Percentiles rank a stretch among this genome's conserved stretches.
Conservation (phyloP, 2,888 invertebrate species). For the Suillia variegata region DNA sequence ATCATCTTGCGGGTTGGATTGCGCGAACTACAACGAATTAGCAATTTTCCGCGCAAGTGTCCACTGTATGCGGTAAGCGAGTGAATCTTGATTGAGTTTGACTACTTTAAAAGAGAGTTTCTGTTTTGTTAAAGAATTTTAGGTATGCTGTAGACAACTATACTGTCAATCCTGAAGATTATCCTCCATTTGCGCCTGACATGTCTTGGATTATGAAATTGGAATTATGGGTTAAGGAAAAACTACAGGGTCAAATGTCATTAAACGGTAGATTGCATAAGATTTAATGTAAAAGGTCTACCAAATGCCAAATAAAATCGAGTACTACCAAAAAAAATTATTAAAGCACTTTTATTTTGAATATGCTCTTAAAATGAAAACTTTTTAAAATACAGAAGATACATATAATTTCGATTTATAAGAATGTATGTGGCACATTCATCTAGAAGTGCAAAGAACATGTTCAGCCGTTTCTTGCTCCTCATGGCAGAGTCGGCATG, state of each 20-base stretch:
- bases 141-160: slow-evolving; percentile 12
- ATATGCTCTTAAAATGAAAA: too few relatives aligned
- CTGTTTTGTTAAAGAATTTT: slow-evolving; percentile 6
- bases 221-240: background rate
- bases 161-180: slow-evolving; percentile 13
- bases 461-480: too few relatives aligned
- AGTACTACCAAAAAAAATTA: too few relatives aligned
- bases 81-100: too few relatives aligned
- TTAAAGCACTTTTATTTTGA: too few relatives aligned
- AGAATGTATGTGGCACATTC: too few relatives aligned
- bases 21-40: slow-evolving; percentile 4
- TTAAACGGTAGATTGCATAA: background rate
- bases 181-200: slow-evolving; percentile 6
- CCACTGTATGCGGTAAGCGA: slow-evolving; percentile 33
- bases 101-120: background rate
- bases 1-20: background rate
- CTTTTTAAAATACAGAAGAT: too few relatives aligned
- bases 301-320: background rate
- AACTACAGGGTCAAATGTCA: background rate
- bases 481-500: too few relatives aligned
- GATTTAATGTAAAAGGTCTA: background rate
- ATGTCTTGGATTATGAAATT: slow-evolving; percentile 5
- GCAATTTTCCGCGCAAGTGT: slow-evolving; percentile 35
- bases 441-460: too few relatives aligned
- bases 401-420: too few relatives aligned